Evolutionary conservation across 2,888 invertebrate species (phyloP), one percentile per base, ranked within the genome.

Genomic region (Tribolium freemani): DNA sequence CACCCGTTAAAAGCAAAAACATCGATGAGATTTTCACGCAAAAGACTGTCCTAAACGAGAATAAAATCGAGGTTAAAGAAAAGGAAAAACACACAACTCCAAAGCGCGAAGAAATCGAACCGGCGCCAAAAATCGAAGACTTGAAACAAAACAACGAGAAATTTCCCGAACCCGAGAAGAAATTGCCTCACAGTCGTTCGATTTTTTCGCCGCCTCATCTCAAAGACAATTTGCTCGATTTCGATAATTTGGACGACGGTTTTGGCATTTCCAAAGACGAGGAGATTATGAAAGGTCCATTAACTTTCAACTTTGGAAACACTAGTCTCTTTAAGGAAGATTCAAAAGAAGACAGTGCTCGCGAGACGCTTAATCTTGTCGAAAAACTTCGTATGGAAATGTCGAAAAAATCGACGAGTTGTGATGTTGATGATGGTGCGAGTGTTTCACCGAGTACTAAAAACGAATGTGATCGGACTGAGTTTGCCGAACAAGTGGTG

Each of bases 361-460:
- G 94, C 74, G 96, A 95, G 84, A 96, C 96, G 0, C 87, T 94
- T 72, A 93, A 95, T 86, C 88, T 96, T 26, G 94, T 96, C 3
- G 94, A 96, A 82, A 94, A 96, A 82, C 87, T 96, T 11, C 89
- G 96, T 57, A 90, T 92, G 89, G 92, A 92, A 81, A 88, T 93
- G 79, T 90, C 89, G 31, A 92, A 93, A 82, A 93, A 92, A 84
- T 90, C 91, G 11, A 88, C 82, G 4, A 81, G 83, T 56, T 83
- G 83, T 58, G 86, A 86, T 57, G 79, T 82, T 2, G 86, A 86
- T 53, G 86, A 87, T 72, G 77, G 81, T 5, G 79, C 81, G 6
- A 84, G 83, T 69, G 78, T 83, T n/a, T 77, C 81, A 1, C 83
- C 83, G 45, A 89, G 89, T 68, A 90, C 82, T 45, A 84, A 80